These are phyloP conservation scores for Chrysogorgia sp. DNA, from an alignment of 92 coral and sea anemone genomes.

Conservation along the genomic window DNA sequence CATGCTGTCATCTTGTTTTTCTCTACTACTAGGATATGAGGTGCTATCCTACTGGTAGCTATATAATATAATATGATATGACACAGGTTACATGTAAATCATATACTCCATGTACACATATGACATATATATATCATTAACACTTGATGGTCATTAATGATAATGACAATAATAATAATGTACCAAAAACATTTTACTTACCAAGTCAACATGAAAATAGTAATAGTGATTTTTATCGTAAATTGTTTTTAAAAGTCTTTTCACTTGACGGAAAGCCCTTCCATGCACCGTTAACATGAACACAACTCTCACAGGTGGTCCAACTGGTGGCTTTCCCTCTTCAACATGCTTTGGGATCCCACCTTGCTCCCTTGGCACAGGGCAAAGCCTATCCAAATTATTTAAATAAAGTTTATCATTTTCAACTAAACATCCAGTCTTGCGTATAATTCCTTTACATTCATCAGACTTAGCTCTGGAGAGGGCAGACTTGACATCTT, in stretches of 20 bases:
- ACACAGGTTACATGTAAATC: too few species aligned
- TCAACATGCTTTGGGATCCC: slow-evolving; percentile 77
- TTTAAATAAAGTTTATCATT: slow-evolving; percentile 68
- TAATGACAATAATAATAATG: neutral
- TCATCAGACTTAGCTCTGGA: slow-evolving; percentile 78
- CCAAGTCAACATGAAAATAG: slow-evolving; percentile 92
- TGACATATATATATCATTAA: too few species aligned
- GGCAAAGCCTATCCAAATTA: slow-evolving; percentile 75
- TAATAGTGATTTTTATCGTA: slow-evolving; percentile 88
- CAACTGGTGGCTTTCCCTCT: slow-evolving; percentile 66
- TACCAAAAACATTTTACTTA: slow-evolving; percentile 48
- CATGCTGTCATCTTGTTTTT: too few species aligned
- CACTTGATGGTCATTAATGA: neutral
- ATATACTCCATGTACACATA: too few species aligned
- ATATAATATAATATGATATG: too few species aligned
- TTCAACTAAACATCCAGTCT: slow-evolving; percentile 85
- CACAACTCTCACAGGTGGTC: slow-evolving; percentile 85
- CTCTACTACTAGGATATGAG: too few species aligned
- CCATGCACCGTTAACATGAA: slow-evolving; percentile 88
- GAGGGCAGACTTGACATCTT: slow-evolving; percentile 85
- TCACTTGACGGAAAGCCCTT: slow-evolving; percentile 88
- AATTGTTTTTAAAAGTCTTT: slow-evolving; percentile 85
- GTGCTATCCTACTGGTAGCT: too few species aligned
- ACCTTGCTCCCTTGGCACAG: slow-evolving; percentile 67
- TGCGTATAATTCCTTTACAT: slow-evolving; percentile 76